Percentiles rank a stretch among this genome's conserved stretches.
Conservation (phyloP, 2,888 invertebrate genomes). For the Eupsilia transversa region DNA sequence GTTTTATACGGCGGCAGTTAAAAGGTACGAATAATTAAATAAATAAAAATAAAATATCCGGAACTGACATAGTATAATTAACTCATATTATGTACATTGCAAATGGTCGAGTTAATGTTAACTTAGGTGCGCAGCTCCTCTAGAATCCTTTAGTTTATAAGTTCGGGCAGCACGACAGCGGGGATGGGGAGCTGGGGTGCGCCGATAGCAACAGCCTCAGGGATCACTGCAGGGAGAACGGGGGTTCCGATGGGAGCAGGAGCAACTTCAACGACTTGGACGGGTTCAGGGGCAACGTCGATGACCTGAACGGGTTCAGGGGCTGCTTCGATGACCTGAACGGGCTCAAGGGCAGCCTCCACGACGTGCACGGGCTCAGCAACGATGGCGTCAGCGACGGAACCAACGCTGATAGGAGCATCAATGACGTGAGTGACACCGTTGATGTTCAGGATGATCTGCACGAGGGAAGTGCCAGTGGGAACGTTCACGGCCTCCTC, state of each 20-base stretch:
- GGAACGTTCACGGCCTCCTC: conserved; percentile 34
- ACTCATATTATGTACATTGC: conserved; percentile 13
- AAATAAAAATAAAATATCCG: conserved; percentile 15
- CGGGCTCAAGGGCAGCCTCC: conserved; percentile 30
- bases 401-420: conserved; percentile 34
- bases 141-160: conserved; percentile 42
- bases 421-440: conserved; percentile 54
- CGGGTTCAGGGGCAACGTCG: conserved; percentile 37
- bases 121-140: conserved; percentile 29
- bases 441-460: conserved; percentile 76
- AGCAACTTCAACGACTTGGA: conserved; percentile 31
- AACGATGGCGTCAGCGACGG: conserved; percentile 16
- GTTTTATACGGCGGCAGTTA: neutral
- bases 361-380: conserved; percentile 24
- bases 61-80: conserved; percentile 43
- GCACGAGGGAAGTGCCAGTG: conserved; percentile 66
- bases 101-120: conserved; percentile 23
- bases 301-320: conserved; percentile 42
- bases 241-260: conserved; percentile 42
- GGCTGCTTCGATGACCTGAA: conserved; percentile 28
- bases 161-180: conserved; percentile 41
- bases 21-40: neutral
- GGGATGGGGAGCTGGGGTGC: conserved; percentile 49
- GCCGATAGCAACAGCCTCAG: conserved; percentile 48
- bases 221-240: conserved; percentile 16